Evolutionary conservation across 2,888 invertebrate genomes (phyloP), one percentile per base, ranked within the genome.

Genomic region (Teleogryllus oceanicus): DNA sequence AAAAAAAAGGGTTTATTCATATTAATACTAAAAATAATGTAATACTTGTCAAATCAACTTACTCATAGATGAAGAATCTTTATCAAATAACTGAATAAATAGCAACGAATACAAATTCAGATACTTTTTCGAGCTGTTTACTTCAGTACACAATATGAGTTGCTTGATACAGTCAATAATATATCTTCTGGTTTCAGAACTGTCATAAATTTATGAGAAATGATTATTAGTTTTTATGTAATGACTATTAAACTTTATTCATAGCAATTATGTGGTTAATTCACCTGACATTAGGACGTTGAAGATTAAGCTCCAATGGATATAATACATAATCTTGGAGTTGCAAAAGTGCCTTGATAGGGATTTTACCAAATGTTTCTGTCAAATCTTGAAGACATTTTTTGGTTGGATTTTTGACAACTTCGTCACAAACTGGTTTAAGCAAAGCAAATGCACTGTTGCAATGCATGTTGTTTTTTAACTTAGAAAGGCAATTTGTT

Each of bases 61-160:
- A 91, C 91, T 87, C 88, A 89, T 89, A 78, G 87, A 88, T 62
- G 88, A 86, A 82, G 87, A 87, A 2, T 85, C 84, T 81, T 88
- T 87, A 82, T 92, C 90, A 84, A 90, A 91, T 77, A 92, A 88
- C 83, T 91, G 87, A 82, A 87, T 86, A 18, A 92, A 85, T 2
- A 92, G 85, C 16, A 88, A 87, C 0, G 88, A 86, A 84, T 90
- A 91, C 78, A 92, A 86, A 83, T 91, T 90, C 84, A 89, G 86
- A 83, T 90, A 92, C 84, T 90, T 86, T 78, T 89, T 88, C 37
- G 88, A 84, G 81, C 88, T 89, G 75, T 87, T 87, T 18, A 92
- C 86, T 49, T 84, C 86, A 2, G 88, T 87, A 84, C 88, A 89
- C 24, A 87, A 86, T 77, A 92, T 84, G 2, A 92, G 86, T 50